Conservation (phyloP, 2,797 vertebrate genomes). For the Cynodonichthys magdalenae region DNA sequence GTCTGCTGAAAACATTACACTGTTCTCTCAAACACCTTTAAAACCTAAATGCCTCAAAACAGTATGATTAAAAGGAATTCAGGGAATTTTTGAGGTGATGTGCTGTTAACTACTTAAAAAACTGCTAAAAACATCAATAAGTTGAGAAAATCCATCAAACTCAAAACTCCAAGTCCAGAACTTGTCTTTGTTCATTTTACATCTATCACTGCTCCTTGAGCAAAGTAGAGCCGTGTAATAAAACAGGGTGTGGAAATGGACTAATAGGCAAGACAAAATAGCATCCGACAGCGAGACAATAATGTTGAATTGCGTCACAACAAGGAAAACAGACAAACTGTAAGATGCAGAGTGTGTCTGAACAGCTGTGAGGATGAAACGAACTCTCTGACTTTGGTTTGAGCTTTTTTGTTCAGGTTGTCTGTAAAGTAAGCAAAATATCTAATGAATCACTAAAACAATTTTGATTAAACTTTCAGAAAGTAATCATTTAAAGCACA, state of each 20-base stretch:
- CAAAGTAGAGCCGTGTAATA: slow-evolving; percentile 17
- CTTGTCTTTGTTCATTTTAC: slow-evolving; percentile 16
- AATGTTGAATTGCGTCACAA: slow-evolving; percentile 33
- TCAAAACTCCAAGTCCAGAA: slow-evolving; percentile 22
- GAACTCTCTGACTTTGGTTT: neutral
- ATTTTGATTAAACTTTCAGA: too few relatives aligned
- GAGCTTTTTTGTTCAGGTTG: too few relatives aligned
- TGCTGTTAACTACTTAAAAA: neutral
- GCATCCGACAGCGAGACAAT: slow-evolving; percentile 17
- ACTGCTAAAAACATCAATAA: neutral
- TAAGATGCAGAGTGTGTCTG: slow-evolving; percentile 2
- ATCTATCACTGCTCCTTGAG: slow-evolving; percentile 1
- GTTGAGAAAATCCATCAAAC: slow-evolving; percentile 4
- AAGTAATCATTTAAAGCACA: too few relatives aligned
- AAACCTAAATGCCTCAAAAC: neutral
- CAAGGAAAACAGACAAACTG: slow-evolving; percentile 21
- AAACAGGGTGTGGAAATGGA: slow-evolving; percentile 20
- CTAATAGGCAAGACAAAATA: slow-evolving; percentile 9
- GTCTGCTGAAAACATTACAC: neutral
- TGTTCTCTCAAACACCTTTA: neutral
- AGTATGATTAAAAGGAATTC: neutral
- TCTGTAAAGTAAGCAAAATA: too few relatives aligned
- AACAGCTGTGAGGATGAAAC: slow-evolving; percentile 13
- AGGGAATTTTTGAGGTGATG: slow-evolving; percentile 9
- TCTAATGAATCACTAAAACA: too few relatives aligned